Conservation (phyloP, 1,140 invertebrate genomes). For the Lamellibrachia luymesi region DNA sequence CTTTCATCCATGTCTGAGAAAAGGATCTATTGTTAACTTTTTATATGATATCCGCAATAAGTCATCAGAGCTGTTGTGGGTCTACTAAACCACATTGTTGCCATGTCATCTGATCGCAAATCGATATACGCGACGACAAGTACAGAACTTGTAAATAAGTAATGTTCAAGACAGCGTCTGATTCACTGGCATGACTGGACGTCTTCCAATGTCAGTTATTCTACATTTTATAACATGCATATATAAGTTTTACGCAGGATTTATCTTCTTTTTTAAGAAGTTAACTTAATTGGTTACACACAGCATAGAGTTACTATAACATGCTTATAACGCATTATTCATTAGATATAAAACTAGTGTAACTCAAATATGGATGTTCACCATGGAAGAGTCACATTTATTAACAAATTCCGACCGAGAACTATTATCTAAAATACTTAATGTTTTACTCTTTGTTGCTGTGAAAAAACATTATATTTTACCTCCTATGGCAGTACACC, state of each 20-base stretch:
- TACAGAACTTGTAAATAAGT: not conserved
- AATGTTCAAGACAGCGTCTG: not conserved
- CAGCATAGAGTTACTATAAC: too few relatives aligned
- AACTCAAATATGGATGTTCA: not conserved
- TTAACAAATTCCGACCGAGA: not conserved
- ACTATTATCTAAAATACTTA: not conserved
- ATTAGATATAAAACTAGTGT: too few relatives aligned
- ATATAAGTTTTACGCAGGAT: not conserved
- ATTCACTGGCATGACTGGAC: not conserved
- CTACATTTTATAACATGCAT: not conserved
- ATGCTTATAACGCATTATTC: too few relatives aligned
- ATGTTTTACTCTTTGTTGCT: not conserved
- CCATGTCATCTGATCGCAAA: not conserved
- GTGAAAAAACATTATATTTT: too few relatives aligned
- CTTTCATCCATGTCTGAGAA: not conserved
- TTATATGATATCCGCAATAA: too few relatives aligned
- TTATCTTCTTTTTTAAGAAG: too few relatives aligned
- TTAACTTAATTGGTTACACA: too few relatives aligned
- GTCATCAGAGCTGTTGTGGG: too few relatives aligned
- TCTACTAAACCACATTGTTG: not conserved
- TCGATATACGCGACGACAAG: not conserved
- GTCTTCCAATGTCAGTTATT: not conserved
- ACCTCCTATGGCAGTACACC: too few relatives aligned
- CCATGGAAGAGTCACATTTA: not conserved
- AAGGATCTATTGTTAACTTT: not conserved